Percentiles rank a stretch among this genome's conserved stretches.
These are phyloP conservation scores for Iguana delicatissima DNA, from an alignment of 2,797 vertebrate genomes.

Conservation along the genomic window DNA sequence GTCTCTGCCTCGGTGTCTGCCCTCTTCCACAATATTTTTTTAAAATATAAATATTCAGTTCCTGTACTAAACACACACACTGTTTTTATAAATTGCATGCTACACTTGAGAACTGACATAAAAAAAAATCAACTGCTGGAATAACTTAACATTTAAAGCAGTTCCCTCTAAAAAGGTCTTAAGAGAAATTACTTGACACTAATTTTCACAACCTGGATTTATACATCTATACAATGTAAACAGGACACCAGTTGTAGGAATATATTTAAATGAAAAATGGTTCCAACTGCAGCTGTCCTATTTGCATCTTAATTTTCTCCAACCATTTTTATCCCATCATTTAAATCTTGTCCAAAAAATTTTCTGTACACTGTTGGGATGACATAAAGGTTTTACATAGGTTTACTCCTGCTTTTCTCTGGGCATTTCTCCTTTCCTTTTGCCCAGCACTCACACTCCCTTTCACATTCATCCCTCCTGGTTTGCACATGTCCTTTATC, in stretches of 20 bases:
- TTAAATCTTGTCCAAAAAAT: not conserved
- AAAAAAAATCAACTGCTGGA: conserved; percentile 72
- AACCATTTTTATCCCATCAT: conserved; percentile 42
- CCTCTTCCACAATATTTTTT: conserved; percentile 54
- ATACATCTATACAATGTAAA: conserved; percentile 60
- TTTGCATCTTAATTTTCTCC: conserved; percentile 46
- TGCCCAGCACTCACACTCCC: not conserved
- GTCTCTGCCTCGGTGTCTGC: conserved; percentile 56
- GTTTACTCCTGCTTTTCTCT: not conserved
- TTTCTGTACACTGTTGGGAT: not conserved
- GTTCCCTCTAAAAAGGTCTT: conserved; percentile 57
- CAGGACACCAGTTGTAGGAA: conserved; percentile 53
- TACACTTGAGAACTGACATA: conserved; percentile 68
- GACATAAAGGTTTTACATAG: not conserved
- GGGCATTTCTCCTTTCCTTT: not conserved
- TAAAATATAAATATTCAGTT: conserved; percentile 38
- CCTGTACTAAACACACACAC: conserved; percentile 57
- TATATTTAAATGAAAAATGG: conserved; percentile 51
- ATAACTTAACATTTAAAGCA: conserved; percentile 70
- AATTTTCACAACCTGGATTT: conserved; percentile 66
- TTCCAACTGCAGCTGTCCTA: conserved; percentile 41
- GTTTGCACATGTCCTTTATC: not conserved
- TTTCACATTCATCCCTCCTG: not conserved
- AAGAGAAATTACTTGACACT: conserved; percentile 56
- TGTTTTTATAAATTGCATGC: conserved; percentile 66